phyloP scores from a whole-genome alignment of 2,888 invertebrate genomes.

The Andrena marginata region DNA sequence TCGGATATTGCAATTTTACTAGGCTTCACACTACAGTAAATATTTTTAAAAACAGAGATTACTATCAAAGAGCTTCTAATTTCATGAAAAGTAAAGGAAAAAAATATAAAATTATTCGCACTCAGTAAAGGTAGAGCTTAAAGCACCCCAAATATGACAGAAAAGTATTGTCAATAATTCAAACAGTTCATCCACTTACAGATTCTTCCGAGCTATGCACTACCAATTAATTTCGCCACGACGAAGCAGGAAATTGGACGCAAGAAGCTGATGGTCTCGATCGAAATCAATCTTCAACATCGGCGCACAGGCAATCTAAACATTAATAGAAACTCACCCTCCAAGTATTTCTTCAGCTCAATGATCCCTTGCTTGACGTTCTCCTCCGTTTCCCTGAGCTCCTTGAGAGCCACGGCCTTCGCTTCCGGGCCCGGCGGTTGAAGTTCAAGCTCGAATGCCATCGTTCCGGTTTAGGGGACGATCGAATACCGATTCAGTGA shows the following conservation, averaged over 20 bases:
- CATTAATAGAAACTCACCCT: conserved; percentile 77
- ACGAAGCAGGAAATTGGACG: neutral
- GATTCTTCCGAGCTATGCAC: no score
- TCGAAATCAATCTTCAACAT: neutral
- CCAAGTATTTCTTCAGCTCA: conserved; percentile 81
- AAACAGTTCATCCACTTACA: no score
- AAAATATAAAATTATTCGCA: no score
- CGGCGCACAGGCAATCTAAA: neutral
- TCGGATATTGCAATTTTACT: neutral
- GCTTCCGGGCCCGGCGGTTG: conserved; percentile 75
- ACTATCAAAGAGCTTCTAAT: neutral
- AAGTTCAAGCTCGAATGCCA: conserved; percentile 74
- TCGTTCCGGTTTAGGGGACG: conserved; percentile 38
- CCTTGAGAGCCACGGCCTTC: conserved; percentile 80
- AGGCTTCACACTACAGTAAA: neutral
- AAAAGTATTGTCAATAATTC: no score
- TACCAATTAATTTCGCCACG: neutral
- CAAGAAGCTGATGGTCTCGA: neutral
- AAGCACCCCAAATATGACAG: no score
- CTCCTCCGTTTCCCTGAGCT: conserved; percentile 85
- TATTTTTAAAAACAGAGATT: neutral
- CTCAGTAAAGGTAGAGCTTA: no score
- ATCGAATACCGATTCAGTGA: conserved; percentile 11
- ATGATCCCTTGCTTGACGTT: conserved; percentile 81
- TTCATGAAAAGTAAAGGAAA: no score